These are phyloP conservation scores for Ciconia nigra DNA, from an alignment of 2,797 vertebrate genomes.

Conservation along the genomic window DNA sequence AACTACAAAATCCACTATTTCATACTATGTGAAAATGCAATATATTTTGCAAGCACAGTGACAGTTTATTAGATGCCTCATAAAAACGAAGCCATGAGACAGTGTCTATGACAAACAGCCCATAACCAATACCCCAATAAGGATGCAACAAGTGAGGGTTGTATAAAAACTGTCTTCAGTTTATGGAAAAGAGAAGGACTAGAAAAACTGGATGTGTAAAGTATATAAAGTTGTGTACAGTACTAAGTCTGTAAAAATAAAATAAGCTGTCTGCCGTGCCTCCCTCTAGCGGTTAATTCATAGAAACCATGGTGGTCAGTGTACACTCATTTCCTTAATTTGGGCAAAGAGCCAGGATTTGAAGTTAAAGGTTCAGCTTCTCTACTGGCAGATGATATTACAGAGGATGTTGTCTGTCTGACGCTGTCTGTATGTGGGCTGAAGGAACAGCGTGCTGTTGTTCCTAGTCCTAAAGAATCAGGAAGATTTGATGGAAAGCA, in stretches of 20 bases:
- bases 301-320: background rate
- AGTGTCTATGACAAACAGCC: background rate
- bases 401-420: constrained; percentile 37
- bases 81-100: constrained; percentile 4
- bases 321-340: background rate
- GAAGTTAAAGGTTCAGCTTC: constrained; percentile 33
- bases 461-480: background rate
- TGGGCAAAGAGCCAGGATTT: constrained; percentile 22
- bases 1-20: background rate
- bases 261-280: background rate
- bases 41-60: background rate
- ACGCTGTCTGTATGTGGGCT: background rate
- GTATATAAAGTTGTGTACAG: background rate
- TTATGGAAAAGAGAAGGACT: background rate
- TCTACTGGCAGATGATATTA: constrained; percentile 13
- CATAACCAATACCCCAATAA: background rate
- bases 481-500: constrained; percentile 9
- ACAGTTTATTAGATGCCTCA: background rate
- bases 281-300: background rate
- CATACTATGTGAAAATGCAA: background rate
- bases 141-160: background rate
- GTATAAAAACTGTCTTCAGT: background rate
- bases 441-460: constrained; percentile 26
- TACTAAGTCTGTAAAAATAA: background rate
- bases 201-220: background rate